Base-by-base conservation (phyloP, 1,140 invertebrate species). In the Halesus radiatus region DNA sequence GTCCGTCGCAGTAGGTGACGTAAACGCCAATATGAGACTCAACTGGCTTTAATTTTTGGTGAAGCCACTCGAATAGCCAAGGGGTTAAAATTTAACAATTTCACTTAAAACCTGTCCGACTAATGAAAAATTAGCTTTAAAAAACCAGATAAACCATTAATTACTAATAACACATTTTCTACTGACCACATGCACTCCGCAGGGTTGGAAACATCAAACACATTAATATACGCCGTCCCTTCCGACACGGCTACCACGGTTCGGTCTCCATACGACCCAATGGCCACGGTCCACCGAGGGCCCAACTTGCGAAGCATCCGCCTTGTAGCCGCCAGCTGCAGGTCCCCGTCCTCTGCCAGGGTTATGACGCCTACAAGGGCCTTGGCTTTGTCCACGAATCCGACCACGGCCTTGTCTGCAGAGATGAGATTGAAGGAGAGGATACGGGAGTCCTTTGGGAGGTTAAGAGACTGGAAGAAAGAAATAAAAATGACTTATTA, bases 361-460 rank as follows among this genome's bases (percentile, higher is more conserved):
- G 60, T 22, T 15, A 80, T 20, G 23, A 78, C 53, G 0, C 62
- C 81, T n/a, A 76, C 52, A 0, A 53, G 18, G n/a, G 74, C 53
- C 37, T 78, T 64, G 26, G 45, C 1, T 13, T 50, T 50, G 15
- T 23, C 29, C 45, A 66, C 37, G 60, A 76, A 83, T 53, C 79
- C 78, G 1, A 90, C 81, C 53, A 88, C 87, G 78, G 88, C 89
- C 82, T 87, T 86, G 83, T 86, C 86, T 20, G 82, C 85, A 37
- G 88, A 85, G 26, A 89, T 54, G 64, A 90, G 83, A 66, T 90
- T 84, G 78, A 88, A 90, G 78, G 88, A 85, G 32, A 86, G 54
- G 4, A 89, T 68, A 76, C 84, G 84, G 7, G 76, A 76, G 29
- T 84, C 50, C 20, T 82, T 18, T 70, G 86, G 85, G 18, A 88